Conservation (phyloP, 2,888 invertebrate species). For the Leptarthrus brevirostris region DNA sequence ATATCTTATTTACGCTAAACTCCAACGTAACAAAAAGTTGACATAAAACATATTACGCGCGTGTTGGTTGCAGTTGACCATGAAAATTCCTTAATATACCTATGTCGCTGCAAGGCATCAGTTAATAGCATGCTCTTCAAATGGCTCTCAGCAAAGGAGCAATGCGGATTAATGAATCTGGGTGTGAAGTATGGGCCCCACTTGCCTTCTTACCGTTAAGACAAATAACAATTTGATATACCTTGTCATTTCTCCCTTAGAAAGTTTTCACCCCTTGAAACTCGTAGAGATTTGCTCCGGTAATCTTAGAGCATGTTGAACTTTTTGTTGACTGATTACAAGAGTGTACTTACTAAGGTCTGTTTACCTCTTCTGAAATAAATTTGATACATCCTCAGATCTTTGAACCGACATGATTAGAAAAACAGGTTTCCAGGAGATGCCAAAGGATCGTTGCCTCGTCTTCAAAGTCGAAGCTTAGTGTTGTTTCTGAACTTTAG, state of each 20-base stretch:
- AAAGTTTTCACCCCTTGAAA: not conserved
- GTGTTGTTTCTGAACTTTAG: too few relatives aligned
- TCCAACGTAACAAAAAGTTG: too few relatives aligned
- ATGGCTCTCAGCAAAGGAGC: slow-evolving; percentile 8
- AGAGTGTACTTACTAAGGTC: slow-evolving; percentile 20
- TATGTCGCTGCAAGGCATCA: slow-evolving; percentile 4
- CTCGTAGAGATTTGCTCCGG: slow-evolving; percentile 26
- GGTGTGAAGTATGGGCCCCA: slow-evolving; percentile 44
- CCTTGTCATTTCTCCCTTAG: slow-evolving; percentile 35
- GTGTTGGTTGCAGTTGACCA: too few relatives aligned
- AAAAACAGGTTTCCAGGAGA: not conserved
- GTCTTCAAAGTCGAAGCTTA: not conserved
- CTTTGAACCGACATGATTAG: slow-evolving; percentile 33
- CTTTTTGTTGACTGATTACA: slow-evolving; percentile 35
- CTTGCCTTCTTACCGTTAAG: slow-evolving; percentile 46
- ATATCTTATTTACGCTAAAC: too few relatives aligned
- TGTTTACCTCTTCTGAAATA: slow-evolving; percentile 37
- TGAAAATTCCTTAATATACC: not conserved
- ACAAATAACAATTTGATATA: slow-evolving; percentile 25
- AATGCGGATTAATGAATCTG: slow-evolving; percentile 26
- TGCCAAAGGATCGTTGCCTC: not conserved
- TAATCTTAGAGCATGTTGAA: slow-evolving; percentile 34
- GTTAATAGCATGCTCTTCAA: slow-evolving; percentile 31
- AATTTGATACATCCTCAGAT: slow-evolving; percentile 38
- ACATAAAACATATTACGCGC: too few relatives aligned